Conservation (phyloP, 2,797 vertebrate species). For the Pempheris klunzingeri region DNA sequence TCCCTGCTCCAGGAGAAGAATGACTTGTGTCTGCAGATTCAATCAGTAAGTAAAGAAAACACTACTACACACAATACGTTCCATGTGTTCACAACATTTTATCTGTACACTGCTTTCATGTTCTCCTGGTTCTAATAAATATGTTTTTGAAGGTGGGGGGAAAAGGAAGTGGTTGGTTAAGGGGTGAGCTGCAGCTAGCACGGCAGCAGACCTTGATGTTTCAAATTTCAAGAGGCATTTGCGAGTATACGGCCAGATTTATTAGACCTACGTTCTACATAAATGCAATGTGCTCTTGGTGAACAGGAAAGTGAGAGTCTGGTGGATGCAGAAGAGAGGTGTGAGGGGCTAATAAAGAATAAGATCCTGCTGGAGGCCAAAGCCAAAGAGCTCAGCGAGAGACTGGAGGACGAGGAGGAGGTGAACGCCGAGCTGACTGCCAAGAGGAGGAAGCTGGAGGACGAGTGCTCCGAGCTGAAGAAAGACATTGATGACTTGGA, state of each 20-base stretch:
- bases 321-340: constrained; percentile 75
- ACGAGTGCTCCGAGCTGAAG: constrained; percentile 89
- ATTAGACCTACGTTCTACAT: background rate
- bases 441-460: constrained; percentile 86
- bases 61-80: too few relatives aligned
- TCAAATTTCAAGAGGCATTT: too few relatives aligned
- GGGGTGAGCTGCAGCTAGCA: too few relatives aligned
- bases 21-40: constrained; percentile 88
- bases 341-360: constrained; percentile 76
- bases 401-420: constrained; percentile 90
- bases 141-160: background rate
- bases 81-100: background rate
- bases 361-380: constrained; percentile 87
- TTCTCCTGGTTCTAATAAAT: background rate
- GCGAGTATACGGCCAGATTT: background rate
- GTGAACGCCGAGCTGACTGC: constrained; percentile 87
- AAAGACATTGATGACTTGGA: constrained; percentile 91
- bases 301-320: constrained; percentile 80
- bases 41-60: constrained; percentile 82
- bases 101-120: background rate
- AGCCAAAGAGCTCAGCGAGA: constrained; percentile 88
- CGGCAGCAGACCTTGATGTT: too few relatives aligned
- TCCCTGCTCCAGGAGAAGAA: constrained; percentile 90
- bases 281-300: background rate
- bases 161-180: too few relatives aligned